A percentile compares a stretch with the other conserved stretches of the same genome.
Conservation (phyloP, 2,797 vertebrate genomes). For the Uromys caudimaculatus region DNA sequence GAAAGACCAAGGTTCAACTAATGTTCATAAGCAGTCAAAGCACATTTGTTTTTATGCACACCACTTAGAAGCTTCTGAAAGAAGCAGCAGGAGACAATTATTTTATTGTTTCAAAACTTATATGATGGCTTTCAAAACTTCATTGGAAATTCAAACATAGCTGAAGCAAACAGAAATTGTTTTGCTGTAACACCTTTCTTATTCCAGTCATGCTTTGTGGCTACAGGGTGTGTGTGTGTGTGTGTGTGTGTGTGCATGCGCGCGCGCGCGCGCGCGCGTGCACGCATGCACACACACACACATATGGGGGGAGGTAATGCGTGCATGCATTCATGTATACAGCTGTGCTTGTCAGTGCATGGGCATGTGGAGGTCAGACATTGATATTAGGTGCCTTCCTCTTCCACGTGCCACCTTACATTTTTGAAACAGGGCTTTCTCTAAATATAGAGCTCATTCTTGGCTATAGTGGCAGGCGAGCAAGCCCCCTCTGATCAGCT, state of each 20-base stretch:
- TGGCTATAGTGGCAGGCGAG: neutral
- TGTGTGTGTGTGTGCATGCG: no score
- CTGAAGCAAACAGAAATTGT: constrained; percentile 13
- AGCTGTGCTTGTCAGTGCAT: no score
- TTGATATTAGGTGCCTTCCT: neutral
- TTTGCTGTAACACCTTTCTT: neutral
- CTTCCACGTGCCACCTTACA: neutral
- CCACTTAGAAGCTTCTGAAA: neutral
- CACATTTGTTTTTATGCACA: constrained; percentile 32
- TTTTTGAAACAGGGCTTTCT: neutral
- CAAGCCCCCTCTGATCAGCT: neutral
- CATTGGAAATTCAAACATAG: constrained; percentile 39
- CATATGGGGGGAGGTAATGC: neutral
- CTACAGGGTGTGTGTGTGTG: neutral
- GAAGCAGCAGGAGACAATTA: neutral
- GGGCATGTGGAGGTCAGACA: neutral
- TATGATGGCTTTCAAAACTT: constrained; percentile 31
- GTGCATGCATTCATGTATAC: no score
- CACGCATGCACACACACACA: no score
- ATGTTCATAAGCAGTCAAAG: neutral
- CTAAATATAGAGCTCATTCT: neutral
- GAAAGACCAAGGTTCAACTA: neutral
- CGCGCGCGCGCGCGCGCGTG: fast-evolving
- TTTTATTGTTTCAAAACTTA: constrained; percentile 36
- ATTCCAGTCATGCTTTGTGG: neutral